phyloP scores from a whole-genome alignment of 2,113 vertebrate genomes.

The Baryphthengus martii region DNA sequence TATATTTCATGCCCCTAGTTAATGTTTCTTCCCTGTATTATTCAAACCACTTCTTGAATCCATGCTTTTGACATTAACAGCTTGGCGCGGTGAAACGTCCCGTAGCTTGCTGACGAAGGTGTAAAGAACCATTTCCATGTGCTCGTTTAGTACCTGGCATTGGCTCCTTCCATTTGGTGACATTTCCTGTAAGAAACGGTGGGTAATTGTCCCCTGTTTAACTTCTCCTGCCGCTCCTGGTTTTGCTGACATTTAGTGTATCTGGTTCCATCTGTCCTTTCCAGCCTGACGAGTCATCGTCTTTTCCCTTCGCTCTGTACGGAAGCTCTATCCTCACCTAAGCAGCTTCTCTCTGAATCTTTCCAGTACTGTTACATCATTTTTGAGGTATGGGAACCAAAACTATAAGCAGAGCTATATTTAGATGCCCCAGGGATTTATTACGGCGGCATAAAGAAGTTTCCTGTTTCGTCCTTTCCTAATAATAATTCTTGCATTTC shows the following conservation, averaged over 20 bases:
- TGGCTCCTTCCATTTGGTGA: neutral
- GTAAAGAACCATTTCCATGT: neutral
- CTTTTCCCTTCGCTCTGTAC: neutral
- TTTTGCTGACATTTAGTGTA: neutral
- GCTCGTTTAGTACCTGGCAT: neutral
- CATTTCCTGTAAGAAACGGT: neutral
- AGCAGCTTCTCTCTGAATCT: neutral
- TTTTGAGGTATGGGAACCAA: neutral
- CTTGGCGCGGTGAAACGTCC: neutral
- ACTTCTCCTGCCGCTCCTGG: neutral
- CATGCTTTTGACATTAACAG: neutral
- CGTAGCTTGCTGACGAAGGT: neutral
- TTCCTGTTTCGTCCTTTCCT: neutral
- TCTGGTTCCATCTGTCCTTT: neutral
- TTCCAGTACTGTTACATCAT: neutral
- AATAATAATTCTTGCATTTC: neutral
- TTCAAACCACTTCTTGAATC: neutral
- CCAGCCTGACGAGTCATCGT: neutral
- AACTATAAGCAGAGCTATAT: neutral
- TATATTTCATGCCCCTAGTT: neutral
- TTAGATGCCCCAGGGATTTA: neutral
- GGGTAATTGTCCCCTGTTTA: neutral
- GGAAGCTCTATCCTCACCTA: neutral
- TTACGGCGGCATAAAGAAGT: neutral
- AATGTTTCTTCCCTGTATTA: neutral